Evolutionary conservation across 2,888 invertebrate species (phyloP).

Genomic region (Dicroscelio sp.): DNA sequence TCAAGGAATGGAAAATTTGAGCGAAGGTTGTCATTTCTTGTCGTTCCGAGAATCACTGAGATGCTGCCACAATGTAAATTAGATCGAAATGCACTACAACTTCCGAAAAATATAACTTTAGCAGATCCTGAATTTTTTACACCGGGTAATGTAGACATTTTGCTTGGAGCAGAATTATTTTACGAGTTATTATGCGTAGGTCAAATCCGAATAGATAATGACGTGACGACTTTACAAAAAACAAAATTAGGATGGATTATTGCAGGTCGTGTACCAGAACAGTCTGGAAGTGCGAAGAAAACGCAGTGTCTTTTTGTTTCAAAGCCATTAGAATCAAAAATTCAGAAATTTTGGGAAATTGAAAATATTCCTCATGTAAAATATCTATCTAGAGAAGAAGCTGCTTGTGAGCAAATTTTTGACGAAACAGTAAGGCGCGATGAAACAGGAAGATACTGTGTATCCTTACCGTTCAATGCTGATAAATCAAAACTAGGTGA

Average conservation of each 20-base stretch:
- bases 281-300: background rate
- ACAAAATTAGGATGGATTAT: conserved; percentile 57
- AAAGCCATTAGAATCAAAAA: background rate
- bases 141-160: background rate
- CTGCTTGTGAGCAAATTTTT: background rate
- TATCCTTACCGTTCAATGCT: conserved; percentile 1
- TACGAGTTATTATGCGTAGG: conserved; percentile 46
- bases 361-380: background rate
- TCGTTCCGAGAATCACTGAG: conserved; percentile 55
- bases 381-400: conserved; percentile 33
- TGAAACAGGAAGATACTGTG: conserved; percentile 23
- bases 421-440: background rate
- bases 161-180: conserved; percentile 49
- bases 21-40: conserved; percentile 49
- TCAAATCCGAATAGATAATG: conserved; percentile 8
- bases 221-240: conserved; percentile 17
- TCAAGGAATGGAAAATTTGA: conserved; percentile 53
- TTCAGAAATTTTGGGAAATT: conserved; percentile 31
- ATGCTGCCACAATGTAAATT: conserved; percentile 55
- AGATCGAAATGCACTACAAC: conserved; percentile 7
- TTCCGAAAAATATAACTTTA: conserved; percentile 26
- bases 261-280: background rate
- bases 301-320: background rate
- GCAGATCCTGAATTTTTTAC: conserved; percentile 37
- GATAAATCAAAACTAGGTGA: background rate